Evolutionary conservation across 2,888 invertebrate species (phyloP).

Genomic region (Andricus quercusramuli): DNA sequence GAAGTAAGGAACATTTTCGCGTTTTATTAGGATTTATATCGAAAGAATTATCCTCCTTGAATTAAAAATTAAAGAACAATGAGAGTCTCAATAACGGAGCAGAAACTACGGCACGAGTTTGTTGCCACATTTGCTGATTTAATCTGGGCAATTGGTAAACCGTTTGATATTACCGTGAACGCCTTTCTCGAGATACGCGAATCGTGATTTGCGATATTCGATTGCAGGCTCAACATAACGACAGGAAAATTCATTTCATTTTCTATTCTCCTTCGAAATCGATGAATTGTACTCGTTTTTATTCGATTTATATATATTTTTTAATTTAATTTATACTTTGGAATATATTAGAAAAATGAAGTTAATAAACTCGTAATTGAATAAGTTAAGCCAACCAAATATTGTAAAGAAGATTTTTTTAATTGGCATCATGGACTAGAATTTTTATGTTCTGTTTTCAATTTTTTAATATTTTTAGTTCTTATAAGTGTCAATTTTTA

Average conservation of each 20-base stretch:
- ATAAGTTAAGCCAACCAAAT: no score
- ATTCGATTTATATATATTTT: background rate
- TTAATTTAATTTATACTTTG: background rate
- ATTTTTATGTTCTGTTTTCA: no score
- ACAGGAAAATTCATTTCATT: constrained; percentile 15
- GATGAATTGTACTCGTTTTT: background rate
- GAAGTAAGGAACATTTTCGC: constrained; percentile 2
- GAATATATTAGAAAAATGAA: no score
- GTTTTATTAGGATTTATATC: constrained; percentile 4
- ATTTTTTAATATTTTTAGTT: no score
- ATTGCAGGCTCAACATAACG: constrained; percentile 19
- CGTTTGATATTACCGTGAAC: constrained; percentile 45
- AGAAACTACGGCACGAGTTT: constrained; percentile 44
- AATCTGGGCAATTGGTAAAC: constrained; percentile 57
- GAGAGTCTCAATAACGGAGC: constrained; percentile 16
- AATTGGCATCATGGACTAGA: no score
- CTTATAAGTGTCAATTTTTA: no score
- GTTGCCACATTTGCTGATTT: constrained; percentile 51
- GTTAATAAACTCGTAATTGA: no score
- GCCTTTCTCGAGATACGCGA: constrained; percentile 33
- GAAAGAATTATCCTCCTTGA: background rate
- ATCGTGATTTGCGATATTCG: constrained; percentile 34
- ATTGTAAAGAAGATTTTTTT: no score
- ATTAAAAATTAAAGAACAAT: constrained; percentile 24
- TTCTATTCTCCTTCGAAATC: background rate